Percentiles rank a stretch among this genome's conserved stretches.
phyloP scores from a whole-genome alignment of 2,888 invertebrate species.

The Euproctis similis region DNA sequence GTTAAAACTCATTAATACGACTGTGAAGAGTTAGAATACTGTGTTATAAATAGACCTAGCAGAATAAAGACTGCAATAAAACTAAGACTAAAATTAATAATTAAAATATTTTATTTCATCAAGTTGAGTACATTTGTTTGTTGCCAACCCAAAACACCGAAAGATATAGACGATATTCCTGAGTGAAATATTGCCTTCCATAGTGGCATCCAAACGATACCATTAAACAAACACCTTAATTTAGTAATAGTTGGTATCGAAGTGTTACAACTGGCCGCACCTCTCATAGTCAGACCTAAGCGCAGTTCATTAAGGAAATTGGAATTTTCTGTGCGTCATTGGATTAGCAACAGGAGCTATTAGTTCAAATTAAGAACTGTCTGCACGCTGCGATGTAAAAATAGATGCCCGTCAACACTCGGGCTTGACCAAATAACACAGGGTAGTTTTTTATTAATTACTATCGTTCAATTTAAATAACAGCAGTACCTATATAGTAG shows the following conservation, averaged over 20 bases:
- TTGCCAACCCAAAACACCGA: too few species aligned
- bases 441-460: constrained; percentile 28
- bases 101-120: too few species aligned
- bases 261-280: constrained; percentile 61
- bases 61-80: too few species aligned
- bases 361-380: constrained; percentile 73
- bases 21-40: too few species aligned
- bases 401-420: constrained; percentile 35
- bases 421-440: constrained; percentile 26
- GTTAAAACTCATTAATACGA: too few species aligned
- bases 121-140: too few species aligned
- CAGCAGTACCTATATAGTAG: too few species aligned
- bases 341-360: constrained; percentile 69
- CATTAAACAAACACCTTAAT: constrained; percentile 5
- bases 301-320: constrained; percentile 74
- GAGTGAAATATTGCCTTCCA: too few species aligned
- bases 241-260: constrained; percentile 49
- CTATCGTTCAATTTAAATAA: constrained; percentile 12
- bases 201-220: constrained; percentile 1
- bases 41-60: too few species aligned
- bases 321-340: constrained; percentile 68
- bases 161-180: too few species aligned
- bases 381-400: constrained; percentile 36
- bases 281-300: constrained; percentile 59
- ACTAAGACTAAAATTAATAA: too few species aligned